phyloP scores from a whole-genome alignment of 2,888 invertebrate species.

The Xestia c-nigrum region DNA sequence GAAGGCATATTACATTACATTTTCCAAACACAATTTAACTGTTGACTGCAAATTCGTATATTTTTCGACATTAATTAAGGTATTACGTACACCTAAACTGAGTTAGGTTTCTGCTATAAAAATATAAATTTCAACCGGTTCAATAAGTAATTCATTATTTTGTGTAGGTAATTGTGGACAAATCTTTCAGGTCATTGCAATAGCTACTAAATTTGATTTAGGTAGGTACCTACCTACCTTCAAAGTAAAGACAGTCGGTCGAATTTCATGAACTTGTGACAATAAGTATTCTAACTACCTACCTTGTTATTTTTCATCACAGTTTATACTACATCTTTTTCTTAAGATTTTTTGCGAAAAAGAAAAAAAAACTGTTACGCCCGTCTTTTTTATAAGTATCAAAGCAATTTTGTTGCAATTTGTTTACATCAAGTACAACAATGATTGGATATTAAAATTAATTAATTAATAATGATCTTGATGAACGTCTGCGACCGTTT shows the following conservation, averaged over 20 bases:
- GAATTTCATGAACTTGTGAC: not conserved
- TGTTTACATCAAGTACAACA: not conserved
- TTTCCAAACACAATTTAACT: not conserved
- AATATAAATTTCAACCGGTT: not conserved
- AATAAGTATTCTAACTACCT: not conserved
- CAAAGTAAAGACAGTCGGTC: not conserved
- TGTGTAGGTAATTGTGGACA: not conserved
- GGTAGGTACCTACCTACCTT: not conserved
- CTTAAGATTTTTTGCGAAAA: too few relatives aligned
- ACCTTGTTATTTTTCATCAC: not conserved
- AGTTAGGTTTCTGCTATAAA: not conserved
- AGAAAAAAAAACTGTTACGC: not conserved
- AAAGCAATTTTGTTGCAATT: not conserved
- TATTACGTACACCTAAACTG: not conserved
- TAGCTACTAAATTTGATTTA: not conserved
- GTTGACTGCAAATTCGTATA: not conserved
- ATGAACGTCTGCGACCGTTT: not conserved
- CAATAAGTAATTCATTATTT: not conserved
- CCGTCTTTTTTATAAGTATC: not conserved
- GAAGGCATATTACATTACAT: not conserved
- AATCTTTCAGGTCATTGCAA: not conserved
- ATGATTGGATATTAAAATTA: not conserved
- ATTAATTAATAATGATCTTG: not conserved
- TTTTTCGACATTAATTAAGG: not conserved
- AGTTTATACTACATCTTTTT: not conserved